Base-by-base conservation (phyloP, 2,797 vertebrate genomes). In the Onychomys leucogaster region DNA sequence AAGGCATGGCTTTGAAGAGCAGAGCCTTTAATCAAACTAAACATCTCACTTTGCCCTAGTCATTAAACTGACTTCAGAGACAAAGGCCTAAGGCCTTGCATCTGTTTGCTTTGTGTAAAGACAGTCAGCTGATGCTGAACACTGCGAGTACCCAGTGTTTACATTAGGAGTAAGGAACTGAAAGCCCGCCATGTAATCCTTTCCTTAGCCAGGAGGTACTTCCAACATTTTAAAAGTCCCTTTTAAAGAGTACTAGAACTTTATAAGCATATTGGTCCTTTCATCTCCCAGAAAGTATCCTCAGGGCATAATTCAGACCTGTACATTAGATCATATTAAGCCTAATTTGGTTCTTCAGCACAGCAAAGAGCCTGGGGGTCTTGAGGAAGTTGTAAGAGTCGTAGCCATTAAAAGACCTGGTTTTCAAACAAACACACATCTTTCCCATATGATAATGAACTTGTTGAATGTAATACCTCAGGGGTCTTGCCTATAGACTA, bases 231-330 rank as follows among this genome's bases (percentile, higher is more conserved):
- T 97, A 97, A 97, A 97, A 95, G 97, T 97, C 94, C 94, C 94
- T 97, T 96, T 97, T 81, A 81, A 96, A 97, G 97, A 97, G 97
- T 97, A 91, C 91, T 95, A 97, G 97, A 97, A 97, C 95, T 97
- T 98, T 98, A 98, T 97, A 97, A 97, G 97, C 96, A 96, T 97
- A 96, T 96, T 97, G 80, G 97, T 91, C 96, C 97, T 98, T 98
- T 98, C 97, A 98, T 98, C 97, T 97, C 91, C 75, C 87, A 96
- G 95, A 96, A 97, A 96, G 96, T 96, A 97, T 93, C 97, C 89
- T 97, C 96, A 93, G 94, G 96, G 89, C 96, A 95, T 95, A 96
- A 95, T 96, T 96, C 95, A 96, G 97, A 94, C 96, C 94, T 98
- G 97, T 94, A 94, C 95, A 85, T 97, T 97, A 97, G 96, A 97